phyloP scores from a whole-genome alignment of 1,140 invertebrate species.

The Lordiphosa collinella region DNA sequence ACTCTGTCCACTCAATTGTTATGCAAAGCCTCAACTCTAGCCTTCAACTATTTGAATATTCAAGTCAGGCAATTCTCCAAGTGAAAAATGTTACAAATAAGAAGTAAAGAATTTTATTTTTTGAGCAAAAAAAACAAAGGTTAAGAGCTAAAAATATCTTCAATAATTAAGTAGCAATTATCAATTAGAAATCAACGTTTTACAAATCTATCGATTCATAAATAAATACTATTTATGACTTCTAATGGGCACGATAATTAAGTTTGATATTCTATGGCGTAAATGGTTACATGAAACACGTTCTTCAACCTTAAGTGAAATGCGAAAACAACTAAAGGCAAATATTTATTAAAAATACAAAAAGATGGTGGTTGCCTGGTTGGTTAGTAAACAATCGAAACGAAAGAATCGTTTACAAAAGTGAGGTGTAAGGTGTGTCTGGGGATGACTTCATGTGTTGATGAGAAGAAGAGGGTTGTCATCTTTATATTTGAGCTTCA shows the following conservation, averaged over 20 bases:
- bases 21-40: background rate
- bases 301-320: constrained; percentile 17
- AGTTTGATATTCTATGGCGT: no score
- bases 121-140: constrained; percentile 2
- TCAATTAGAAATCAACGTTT: no score
- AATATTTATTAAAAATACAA: constrained; percentile 18
- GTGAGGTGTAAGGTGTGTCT: constrained; percentile 18
- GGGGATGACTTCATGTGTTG: constrained; percentile 31
- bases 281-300: no score
- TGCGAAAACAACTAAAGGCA: constrained; percentile 30
- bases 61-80: constrained; percentile 54
- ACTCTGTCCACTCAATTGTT: no score
- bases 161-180: no score
- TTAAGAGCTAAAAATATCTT: background rate
- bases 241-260: no score
- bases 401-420: constrained; percentile 27
- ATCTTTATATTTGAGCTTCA: constrained; percentile 20
- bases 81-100: constrained; percentile 59
- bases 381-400: constrained; percentile 31
- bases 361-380: constrained; percentile 1
- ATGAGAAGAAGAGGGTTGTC: constrained; percentile 14
- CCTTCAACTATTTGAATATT: constrained; percentile 44
- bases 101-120: constrained; percentile 35
- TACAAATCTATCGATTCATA: no score
- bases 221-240: no score